These are phyloP conservation scores for Pteropus rufus DNA, from an alignment of 2,797 vertebrate species.

Conservation along the genomic window DNA sequence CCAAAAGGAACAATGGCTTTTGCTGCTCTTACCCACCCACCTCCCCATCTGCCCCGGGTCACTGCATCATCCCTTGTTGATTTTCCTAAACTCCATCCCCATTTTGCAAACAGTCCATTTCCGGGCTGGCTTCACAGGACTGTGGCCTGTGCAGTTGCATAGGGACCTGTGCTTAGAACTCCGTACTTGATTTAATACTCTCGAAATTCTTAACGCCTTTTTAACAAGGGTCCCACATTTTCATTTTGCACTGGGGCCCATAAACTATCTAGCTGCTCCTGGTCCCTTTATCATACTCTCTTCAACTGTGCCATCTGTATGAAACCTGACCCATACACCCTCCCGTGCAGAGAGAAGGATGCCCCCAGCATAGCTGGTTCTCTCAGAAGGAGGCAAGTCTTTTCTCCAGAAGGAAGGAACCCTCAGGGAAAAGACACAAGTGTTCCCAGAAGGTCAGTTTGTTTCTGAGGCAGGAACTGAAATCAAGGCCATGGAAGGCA, in stretches of 20 bases:
- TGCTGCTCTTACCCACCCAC: not conserved
- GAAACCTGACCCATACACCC: not conserved
- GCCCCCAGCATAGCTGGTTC: not conserved
- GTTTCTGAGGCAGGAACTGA: not conserved
- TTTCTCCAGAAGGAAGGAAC: not conserved
- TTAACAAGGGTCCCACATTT: not conserved
- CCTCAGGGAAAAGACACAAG: not conserved
- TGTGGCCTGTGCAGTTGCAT: not conserved
- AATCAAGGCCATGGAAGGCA: not conserved
- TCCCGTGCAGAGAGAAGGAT: not conserved
- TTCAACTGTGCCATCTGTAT: not conserved
- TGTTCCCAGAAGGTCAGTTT: not conserved
- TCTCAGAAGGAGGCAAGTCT: not conserved
- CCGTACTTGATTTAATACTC: not conserved
- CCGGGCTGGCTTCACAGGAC: not conserved
- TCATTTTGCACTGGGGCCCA: not conserved
- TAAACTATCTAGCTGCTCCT: not conserved
- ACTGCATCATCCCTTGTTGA: not conserved
- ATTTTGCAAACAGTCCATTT: not conserved
- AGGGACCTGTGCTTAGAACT: not conserved
- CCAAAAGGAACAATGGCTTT: not conserved
- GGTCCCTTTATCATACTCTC: not conserved
- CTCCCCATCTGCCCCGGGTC: accelerated
- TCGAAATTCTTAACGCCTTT: not conserved
- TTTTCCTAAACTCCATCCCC: not conserved